Percentiles rank a stretch among this genome's conserved stretches.
These are phyloP conservation scores for Stegodyphus dumicola DNA, from an alignment of 1,140 invertebrate genomes.

Conservation along the genomic window DNA sequence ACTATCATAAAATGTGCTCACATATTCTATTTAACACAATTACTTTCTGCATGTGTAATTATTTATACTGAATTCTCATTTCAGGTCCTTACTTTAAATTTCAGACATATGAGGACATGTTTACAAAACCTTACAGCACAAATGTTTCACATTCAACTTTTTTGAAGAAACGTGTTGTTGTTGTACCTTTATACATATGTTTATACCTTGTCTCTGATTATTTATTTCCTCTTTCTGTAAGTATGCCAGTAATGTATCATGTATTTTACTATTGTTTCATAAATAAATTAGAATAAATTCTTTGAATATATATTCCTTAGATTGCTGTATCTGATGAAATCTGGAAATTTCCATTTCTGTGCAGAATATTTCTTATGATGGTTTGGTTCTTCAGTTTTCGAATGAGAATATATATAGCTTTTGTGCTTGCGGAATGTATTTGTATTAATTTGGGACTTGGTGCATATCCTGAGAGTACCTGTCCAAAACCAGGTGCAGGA, in stretches of 20 bases:
- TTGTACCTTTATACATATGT: constrained; percentile 37
- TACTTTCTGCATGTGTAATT: too few relatives aligned
- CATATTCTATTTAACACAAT: too few relatives aligned
- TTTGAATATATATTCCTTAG: constrained; percentile 9
- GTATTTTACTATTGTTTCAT: background rate
- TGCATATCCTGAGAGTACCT: constrained; percentile 42
- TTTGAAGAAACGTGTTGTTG: constrained; percentile 45
- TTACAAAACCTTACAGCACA: constrained; percentile 37
- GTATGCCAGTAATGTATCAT: background rate
- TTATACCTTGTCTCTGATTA: constrained; percentile 43
- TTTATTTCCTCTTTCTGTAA: constrained; percentile 50
- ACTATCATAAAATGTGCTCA: too few relatives aligned
- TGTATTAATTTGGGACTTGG: constrained; percentile 44
- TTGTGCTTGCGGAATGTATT: constrained; percentile 53
- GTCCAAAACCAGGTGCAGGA: constrained; percentile 37
- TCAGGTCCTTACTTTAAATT: constrained; percentile 49
- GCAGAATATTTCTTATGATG: constrained; percentile 38
- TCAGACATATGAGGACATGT: constrained; percentile 38
- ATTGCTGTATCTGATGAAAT: constrained; percentile 45
- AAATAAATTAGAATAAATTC: background rate
- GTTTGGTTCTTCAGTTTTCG: constrained; percentile 56
- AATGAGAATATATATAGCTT: constrained; percentile 52
- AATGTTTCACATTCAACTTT: constrained; percentile 19
- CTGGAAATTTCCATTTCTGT: constrained; percentile 40
- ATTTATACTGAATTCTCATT: background rate